These are phyloP conservation scores for Cromileptes altivelis DNA, from an alignment of 2,113 vertebrate species.

Conservation along the genomic window DNA sequence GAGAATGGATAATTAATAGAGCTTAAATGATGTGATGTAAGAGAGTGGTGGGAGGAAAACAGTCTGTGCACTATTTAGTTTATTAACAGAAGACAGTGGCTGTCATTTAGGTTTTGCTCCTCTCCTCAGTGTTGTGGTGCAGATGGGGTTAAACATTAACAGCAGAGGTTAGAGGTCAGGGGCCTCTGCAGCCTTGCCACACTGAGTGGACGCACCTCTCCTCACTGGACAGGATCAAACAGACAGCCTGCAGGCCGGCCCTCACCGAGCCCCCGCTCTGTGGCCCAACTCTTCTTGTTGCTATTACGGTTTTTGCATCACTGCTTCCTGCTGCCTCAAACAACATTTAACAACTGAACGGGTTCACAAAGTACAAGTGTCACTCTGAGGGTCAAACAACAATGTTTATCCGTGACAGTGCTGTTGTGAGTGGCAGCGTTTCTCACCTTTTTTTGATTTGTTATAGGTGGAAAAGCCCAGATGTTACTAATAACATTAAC, in stretches of 20 bases:
- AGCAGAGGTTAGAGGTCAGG: slow-evolving; percentile 57
- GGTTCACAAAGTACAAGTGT: background rate
- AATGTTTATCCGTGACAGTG: background rate
- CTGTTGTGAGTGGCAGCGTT: background rate
- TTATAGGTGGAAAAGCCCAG: background rate
- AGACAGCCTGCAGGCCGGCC: slow-evolving; percentile 8
- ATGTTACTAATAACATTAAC: background rate
- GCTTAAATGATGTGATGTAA: slow-evolving; percentile 1
- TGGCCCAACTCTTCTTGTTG: background rate
- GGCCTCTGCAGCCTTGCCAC: slow-evolving; percentile 50
- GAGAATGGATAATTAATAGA: slow-evolving; percentile 29
- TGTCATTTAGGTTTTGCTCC: background rate
- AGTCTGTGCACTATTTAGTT: background rate
- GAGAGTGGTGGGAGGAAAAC: background rate
- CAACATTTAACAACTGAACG: slow-evolving; percentile 1
- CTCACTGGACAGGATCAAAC: slow-evolving; percentile 52
- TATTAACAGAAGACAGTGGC: background rate
- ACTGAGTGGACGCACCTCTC: slow-evolving; percentile 21
- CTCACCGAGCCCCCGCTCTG: background rate
- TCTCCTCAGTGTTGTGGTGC: background rate
- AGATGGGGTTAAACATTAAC: slow-evolving; percentile 70
- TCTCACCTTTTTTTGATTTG: background rate
- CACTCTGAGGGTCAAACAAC: background rate
- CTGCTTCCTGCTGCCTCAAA: slow-evolving; percentile 26
- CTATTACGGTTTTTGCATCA: slow-evolving; percentile 17